A percentile compares a stretch with the other conserved stretches of the same genome.
Evolutionary conservation across 2,888 invertebrate species (phyloP).

Genomic region (Chalcis sispes): DNA sequence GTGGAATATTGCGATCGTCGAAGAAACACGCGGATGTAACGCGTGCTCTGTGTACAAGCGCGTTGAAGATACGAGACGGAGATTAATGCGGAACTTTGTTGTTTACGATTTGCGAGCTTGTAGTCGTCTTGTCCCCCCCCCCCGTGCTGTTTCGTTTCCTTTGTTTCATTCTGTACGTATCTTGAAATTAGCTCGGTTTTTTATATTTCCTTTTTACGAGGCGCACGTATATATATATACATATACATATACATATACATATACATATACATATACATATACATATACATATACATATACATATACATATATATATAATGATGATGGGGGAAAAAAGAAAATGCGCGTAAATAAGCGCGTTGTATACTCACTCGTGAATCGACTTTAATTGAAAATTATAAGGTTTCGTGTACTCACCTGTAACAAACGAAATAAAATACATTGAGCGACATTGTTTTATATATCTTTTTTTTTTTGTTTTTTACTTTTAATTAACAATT

Average conservation of each 20-base stretch:
- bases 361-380: constrained; percentile 27
- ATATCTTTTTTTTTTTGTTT: background rate
- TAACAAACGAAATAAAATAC: constrained; percentile 55
- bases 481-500: background rate
- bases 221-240: background rate
- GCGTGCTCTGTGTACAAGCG: constrained; percentile 10
- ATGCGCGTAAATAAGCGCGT: background rate
- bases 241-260: no score
- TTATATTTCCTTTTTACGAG: constrained; percentile 47
- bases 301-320: no score
- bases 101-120: constrained; percentile 49
- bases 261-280: no score
- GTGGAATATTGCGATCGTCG: background rate
- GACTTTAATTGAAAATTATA: constrained; percentile 34
- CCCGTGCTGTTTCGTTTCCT: constrained; percentile 9
- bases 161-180: constrained; percentile 39
- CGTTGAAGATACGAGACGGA: constrained; percentile 32
- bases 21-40: constrained; percentile 13
- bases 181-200: constrained; percentile 45
- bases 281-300: no score
- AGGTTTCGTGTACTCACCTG: constrained; percentile 59
- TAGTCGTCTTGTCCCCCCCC: background rate
- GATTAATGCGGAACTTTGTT: constrained; percentile 50
- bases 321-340: no score
- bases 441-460: no score